Base-by-base conservation (phyloP, 2,888 invertebrate genomes). In the Cheilosia vulpina region DNA sequence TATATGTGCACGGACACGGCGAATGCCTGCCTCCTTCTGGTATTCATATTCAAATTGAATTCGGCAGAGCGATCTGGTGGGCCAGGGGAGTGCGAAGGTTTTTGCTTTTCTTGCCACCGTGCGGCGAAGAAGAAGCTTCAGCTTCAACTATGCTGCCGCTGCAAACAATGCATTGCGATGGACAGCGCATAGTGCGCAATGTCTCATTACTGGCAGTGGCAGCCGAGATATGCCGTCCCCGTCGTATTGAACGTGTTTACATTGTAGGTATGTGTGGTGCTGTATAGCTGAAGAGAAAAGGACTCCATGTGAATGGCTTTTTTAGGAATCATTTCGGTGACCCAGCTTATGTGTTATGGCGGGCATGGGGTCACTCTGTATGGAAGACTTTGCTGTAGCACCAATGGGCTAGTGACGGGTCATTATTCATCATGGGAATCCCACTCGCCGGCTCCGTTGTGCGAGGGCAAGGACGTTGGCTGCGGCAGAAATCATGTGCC, bases 31-130 rank as follows among this genome's bases (percentile, higher is more conserved):
- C 85, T 80, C 65, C 77, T 82, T 38, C 75, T 75, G 81, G 60
- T 72, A 77, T 76, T 85, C 81, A 81, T 81, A 85, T 85, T 85
- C 80, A 81, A 85, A 85, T 85, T 81, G 66, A 68, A 81, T 72
- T 81, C 71, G 50, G 72, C 27, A 31, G 62, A 75, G 6, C 62
- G 43, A 71, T 53, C 69, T 38, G 34, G 34, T 71, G 71, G 53
- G 76, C 34, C 50, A 58, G 80, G 58, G 69, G 58, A 53, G 21
- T 47, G 53, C 53, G 55, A 73, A 75, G 19, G 45, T 62, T 57
- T 55, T 79, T 55, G 31, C 53, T 73, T 47, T 73, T 57, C 73
- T 62, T 73, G 78, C 78, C 83, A 83, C 78, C 9, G 66, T 83
- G 47, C 38, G 47, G 34, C 43, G 57, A 52, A 24, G 62, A 76